phyloP scores from a whole-genome alignment of 2,113 vertebrate genomes.

The Leptosomus discolor region DNA sequence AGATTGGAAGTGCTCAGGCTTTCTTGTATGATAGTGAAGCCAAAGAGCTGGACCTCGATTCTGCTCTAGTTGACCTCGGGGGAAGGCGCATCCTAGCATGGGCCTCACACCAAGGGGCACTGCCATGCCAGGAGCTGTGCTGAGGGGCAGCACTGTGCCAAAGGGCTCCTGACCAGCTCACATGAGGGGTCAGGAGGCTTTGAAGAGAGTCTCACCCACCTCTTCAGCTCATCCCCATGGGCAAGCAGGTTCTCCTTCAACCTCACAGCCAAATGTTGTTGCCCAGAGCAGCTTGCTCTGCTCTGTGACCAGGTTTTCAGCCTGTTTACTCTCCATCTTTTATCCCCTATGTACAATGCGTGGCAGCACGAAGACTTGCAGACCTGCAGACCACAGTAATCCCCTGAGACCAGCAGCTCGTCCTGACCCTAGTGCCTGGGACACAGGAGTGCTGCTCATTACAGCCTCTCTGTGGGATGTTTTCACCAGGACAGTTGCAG shows the following conservation, averaged over 20 bases:
- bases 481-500: background rate
- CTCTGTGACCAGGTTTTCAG: background rate
- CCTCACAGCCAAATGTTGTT: background rate
- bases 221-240: background rate
- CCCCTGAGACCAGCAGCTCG: background rate
- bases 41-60: rapidly evolving
- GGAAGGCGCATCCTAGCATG: background rate
- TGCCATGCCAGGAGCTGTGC: background rate
- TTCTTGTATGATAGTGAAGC: background rate
- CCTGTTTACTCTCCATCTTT: background rate
- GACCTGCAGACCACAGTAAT: background rate
- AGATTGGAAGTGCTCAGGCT: background rate
- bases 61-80: background rate
- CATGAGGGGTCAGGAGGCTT: rapidly evolving
- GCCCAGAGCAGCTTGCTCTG: background rate
- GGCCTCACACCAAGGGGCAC: too few relatives aligned
- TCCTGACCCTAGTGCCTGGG: background rate
- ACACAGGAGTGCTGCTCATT: background rate
- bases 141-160: background rate
- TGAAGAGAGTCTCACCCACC: background rate
- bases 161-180: background rate
- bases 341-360: rapidly evolving
- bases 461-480: background rate
- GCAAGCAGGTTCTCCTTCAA: background rate
- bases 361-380: background rate